A percentile compares a stretch with the other conserved stretches of the same genome.
Evolutionary conservation across 2,113 vertebrate genomes (phyloP).

Genomic region (Coturnix japonica): DNA sequence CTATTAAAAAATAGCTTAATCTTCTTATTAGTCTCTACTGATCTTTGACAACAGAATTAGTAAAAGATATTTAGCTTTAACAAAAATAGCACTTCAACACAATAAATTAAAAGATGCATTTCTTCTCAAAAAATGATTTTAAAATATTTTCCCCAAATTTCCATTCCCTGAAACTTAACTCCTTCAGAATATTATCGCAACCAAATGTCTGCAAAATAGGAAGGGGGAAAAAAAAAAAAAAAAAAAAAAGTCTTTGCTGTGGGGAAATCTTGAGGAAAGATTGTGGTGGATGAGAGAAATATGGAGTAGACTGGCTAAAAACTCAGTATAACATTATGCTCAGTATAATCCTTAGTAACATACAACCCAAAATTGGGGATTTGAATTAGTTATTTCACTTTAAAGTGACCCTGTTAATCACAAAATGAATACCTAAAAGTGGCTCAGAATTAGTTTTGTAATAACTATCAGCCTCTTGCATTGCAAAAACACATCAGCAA

Average conservation of each 20-base stretch:
- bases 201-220: background rate
- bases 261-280: background rate
- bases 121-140: background rate
- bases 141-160: background rate
- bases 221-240: background rate
- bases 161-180: background rate
- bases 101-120: background rate
- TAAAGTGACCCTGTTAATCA: background rate
- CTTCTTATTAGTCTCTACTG: conserved; percentile 63
- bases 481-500: background rate
- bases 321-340: background rate
- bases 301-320: background rate
- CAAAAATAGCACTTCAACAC: background rate
- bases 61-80: background rate
- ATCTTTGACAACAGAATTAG: conserved; percentile 52
- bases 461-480: background rate
- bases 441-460: background rate
- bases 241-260: background rate
- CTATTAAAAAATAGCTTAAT: conserved; percentile 58
- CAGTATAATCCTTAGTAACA: background rate
- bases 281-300: background rate
- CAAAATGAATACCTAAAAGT: background rate
- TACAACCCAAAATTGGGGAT: background rate
- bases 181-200: background rate
- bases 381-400: background rate